phyloP scores from a whole-genome alignment of 2,888 invertebrate genomes.

The Himalopsyche tibetana region DNA sequence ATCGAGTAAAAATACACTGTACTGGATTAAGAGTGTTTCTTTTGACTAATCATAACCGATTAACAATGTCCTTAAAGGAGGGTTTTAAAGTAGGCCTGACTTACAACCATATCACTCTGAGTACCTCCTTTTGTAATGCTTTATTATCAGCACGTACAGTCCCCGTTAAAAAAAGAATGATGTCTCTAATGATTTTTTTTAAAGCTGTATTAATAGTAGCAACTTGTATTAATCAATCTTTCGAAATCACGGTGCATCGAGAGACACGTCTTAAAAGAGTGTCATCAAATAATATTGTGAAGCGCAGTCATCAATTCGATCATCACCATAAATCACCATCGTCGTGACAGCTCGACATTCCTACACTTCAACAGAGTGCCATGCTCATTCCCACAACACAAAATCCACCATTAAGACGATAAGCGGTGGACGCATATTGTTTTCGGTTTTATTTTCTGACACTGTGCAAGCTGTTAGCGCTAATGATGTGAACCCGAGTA shows the following conservation, averaged over 20 bases:
- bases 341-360: slow-evolving; percentile 19
- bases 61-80: no score
- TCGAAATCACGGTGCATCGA: background rate
- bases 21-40: no score
- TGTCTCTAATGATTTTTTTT: background rate
- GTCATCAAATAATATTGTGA: slow-evolving; percentile 15
- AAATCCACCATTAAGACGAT: slow-evolving; percentile 10
- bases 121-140: no score
- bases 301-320: slow-evolving; percentile 14
- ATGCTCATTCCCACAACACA: slow-evolving; percentile 31
- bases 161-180: background rate
- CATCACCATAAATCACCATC: slow-evolving; percentile 28
- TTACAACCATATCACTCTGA: no score
- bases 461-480: background rate
- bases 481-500: no score
- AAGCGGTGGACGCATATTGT: slow-evolving; percentile 1
- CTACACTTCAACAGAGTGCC: slow-evolving; percentile 36
- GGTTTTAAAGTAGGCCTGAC: no score
- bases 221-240: background rate
- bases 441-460: slow-evolving; percentile 15
- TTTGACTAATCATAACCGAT: no score
- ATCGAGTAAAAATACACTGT: no score
- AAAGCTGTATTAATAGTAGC: background rate
- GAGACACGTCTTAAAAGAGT: background rate
- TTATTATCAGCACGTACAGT: no score